These are phyloP conservation scores for Dione vanillae DNA, from an alignment of 2,888 invertebrate genomes.

Conservation along the genomic window DNA sequence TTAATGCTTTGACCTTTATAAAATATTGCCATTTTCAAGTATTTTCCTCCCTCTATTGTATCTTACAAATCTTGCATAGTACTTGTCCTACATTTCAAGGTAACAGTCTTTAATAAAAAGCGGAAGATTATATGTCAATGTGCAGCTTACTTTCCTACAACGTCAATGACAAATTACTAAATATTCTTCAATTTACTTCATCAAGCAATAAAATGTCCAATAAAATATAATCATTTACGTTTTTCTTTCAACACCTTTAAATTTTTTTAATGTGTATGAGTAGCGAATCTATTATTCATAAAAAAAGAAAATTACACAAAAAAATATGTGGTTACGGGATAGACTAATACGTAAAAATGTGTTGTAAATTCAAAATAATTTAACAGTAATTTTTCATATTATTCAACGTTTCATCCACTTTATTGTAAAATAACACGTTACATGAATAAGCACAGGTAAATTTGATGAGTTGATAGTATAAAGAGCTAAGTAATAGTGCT, in stretches of 20 bases:
- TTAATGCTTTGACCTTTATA: constrained; percentile 20
- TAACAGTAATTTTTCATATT: neutral
- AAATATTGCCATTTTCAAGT: constrained; percentile 17
- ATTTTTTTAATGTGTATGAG: too few relatives aligned
- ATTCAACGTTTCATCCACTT: neutral
- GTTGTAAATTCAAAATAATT: neutral
- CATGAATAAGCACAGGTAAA: constrained; percentile 36
- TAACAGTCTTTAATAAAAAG: constrained; percentile 17
- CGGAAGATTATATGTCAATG: constrained; percentile 4
- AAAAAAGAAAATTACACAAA: too few relatives aligned
- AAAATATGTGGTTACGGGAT: too few relatives aligned
- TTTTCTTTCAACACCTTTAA: too few relatives aligned
- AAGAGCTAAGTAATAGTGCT: constrained; percentile 46
- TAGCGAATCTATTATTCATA: too few relatives aligned
- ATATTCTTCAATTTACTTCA: neutral
- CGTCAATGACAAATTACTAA: neutral
- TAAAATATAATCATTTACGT: neutral
- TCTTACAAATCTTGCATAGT: constrained; percentile 12
- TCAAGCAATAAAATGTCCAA: neutral
- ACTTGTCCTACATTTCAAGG: constrained; percentile 28
- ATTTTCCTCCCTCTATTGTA: constrained; percentile 23
- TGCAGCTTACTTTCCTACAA: neutral
- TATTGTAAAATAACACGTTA: neutral
- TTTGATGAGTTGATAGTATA: constrained; percentile 40
- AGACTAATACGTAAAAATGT: too few relatives aligned